Conservation (phyloP, 2,888 invertebrate species). For the Leucoptera coffeella region DNA sequence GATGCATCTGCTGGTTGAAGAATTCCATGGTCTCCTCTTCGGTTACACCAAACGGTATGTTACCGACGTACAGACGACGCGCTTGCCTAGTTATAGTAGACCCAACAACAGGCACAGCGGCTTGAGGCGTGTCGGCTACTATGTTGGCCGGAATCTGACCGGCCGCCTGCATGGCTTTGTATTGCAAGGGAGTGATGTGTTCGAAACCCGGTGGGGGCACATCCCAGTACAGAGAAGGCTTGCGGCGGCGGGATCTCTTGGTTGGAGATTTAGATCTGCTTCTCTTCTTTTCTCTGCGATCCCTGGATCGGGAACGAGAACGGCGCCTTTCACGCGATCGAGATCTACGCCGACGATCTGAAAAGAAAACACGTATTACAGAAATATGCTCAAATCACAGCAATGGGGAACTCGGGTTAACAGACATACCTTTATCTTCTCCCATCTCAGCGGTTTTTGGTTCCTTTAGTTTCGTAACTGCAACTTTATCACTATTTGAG, state of each 20-base stretch:
- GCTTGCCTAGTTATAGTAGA: slow-evolving; percentile 95
- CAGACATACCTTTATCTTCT: slow-evolving; percentile 44
- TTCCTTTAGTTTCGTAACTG: too few species aligned
- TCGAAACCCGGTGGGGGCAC: slow-evolving; percentile 97
- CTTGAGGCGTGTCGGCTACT: slow-evolving; percentile 85
- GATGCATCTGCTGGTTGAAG: slow-evolving; percentile 98
- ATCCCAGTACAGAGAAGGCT: slow-evolving; percentile 96
- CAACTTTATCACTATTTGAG: too few species aligned
- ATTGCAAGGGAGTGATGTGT: slow-evolving; percentile 94
- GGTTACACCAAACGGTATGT: slow-evolving; percentile 98
- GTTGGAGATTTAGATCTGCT: slow-evolving; percentile 47
- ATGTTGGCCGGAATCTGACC: slow-evolving; percentile 94
- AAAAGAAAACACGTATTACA: too few species aligned
- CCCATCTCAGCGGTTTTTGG: too few species aligned
- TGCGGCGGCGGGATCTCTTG: slow-evolving; percentile 70
- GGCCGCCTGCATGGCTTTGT: slow-evolving; percentile 81
- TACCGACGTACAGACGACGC: slow-evolving; percentile 89
- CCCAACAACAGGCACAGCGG: slow-evolving; percentile 96
- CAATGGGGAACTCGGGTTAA: background rate
- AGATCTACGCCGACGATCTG: slow-evolving; percentile 4
- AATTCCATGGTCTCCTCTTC: slow-evolving; percentile 99
- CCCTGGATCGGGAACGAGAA: slow-evolving; percentile 56
- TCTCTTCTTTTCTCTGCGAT: slow-evolving; percentile 42
- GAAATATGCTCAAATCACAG: too few species aligned
- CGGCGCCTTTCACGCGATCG: slow-evolving; percentile 13